Evolutionary conservation across 2,113 vertebrate genomes (phyloP).

Genomic region (Mormoops blainvillei): DNA sequence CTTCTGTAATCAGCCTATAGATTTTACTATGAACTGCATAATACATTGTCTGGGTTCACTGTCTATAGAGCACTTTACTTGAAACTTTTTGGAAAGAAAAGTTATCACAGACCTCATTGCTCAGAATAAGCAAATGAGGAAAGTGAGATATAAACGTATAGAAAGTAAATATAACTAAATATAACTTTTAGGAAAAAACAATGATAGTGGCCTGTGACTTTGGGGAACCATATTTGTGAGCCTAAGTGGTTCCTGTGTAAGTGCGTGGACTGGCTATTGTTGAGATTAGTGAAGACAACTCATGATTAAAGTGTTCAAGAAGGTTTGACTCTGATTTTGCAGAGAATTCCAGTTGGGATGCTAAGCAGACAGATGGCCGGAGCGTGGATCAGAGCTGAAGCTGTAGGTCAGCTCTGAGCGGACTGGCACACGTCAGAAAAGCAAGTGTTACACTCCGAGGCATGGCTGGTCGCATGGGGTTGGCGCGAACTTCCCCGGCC

Average conservation of each 20-base stretch:
- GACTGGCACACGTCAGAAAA: not conserved
- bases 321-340: not conserved
- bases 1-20: not conserved
- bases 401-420: not conserved
- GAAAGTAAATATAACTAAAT: not conserved
- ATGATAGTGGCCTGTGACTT: not conserved
- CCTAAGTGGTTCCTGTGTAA: not conserved
- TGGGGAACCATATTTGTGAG: not conserved
- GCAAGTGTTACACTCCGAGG: not conserved
- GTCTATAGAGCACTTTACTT: not conserved
- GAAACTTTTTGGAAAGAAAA: not conserved
- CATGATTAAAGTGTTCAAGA: not conserved
- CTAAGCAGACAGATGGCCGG: not conserved
- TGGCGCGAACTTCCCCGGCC: not conserved
- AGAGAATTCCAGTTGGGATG: not conserved
- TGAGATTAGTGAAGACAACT: not conserved
- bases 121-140: not conserved
- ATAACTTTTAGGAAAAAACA: not conserved
- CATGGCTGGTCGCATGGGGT: not conserved
- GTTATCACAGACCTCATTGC: not conserved
- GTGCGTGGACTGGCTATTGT: not conserved
- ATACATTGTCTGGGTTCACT: not conserved
- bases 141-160: not conserved
- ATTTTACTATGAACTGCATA: not conserved
- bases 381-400: not conserved